Evolutionary conservation across 2,113 vertebrate genomes (phyloP), one percentile per base, ranked within the genome.

Genomic region (Ivindomyrus marchei): DNA sequence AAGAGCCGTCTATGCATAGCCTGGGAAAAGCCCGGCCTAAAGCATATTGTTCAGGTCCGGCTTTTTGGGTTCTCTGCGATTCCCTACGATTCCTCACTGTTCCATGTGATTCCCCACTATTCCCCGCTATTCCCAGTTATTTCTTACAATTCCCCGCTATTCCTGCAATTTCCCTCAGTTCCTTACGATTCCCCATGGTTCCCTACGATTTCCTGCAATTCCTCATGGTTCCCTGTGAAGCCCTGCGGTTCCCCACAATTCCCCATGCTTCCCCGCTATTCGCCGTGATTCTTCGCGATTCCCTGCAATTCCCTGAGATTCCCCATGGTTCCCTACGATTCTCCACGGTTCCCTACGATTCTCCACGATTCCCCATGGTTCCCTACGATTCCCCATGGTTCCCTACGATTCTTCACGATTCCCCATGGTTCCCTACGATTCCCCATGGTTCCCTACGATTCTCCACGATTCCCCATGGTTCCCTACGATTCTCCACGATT

Each of bases 31-130:
- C 45, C 74, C 4, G 15, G 3, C 11, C 8, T 10, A 85, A 85
- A 24, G 83, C 21, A 11, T 80, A 46, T 4, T 85, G 45, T 47
- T 49, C 46, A n/a, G 70, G 27, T 11, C 10, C 0, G 5, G 27
- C 62, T 13, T 27, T 70, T 27, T 27, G n/a, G 62, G n/a, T 27
- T 66, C 50, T 89, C 49, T 87, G 50, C 0, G 50, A 36, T 45
- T 15, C 19, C 36, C 9, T 6, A 91, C 91, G 92, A 87, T 62
- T n/a, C 49, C 90, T 27, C 52, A 50, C 8, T 50, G 3, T 58
- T 49, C 52, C 31, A 6, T 0, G 92, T 91, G 92, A 87, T 27
- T 27, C 7, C n/a, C n/a, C 3, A 10, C 2, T 4, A n/a, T 27
- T 27, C 7, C n/a, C n/a, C 3, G 3, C 2, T 4, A n/a, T 27